Conservation (phyloP, 23 tunicate genomes). For the Halocynthia roretzi region DNA sequence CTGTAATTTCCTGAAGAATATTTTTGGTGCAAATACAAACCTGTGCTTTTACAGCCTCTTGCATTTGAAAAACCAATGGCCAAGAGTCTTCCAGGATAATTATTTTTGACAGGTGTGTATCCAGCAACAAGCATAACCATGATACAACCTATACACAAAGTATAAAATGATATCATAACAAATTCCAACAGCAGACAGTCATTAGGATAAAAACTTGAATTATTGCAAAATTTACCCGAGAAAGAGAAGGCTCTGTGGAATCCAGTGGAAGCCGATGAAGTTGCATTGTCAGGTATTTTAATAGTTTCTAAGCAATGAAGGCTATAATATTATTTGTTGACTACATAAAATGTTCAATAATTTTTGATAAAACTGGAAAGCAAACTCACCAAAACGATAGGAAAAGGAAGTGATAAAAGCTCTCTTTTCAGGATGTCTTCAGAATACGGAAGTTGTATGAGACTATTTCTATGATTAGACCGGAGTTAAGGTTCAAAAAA, state of each 20-base stretch:
- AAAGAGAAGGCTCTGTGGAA: no score
- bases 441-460: conserved; percentile 8
- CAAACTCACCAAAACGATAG: conserved; percentile 8
- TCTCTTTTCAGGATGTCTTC: not conserved
- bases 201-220: no score
- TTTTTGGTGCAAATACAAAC: not conserved
- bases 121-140: conserved; percentile 11
- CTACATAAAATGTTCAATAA: not conserved
- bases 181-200: no score
- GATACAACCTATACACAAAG: conserved; percentile 9
- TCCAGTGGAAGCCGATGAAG: no score
- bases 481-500: conserved; percentile 6
- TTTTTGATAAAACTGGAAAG: not conserved
- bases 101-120: conserved; percentile 19
- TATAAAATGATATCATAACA: no score
- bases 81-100: conserved; percentile 24
- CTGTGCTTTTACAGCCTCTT: conserved; percentile 7
- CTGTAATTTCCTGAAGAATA: not conserved
- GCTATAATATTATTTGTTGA: no score
- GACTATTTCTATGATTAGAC: not conserved
- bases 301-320: no score
- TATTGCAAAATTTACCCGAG: no score
- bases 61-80: conserved; percentile 11
- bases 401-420: conserved; percentile 5
- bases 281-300: no score